These are phyloP conservation scores for Byasa hedistus DNA, from an alignment of 2,888 invertebrate species.

Conservation along the genomic window DNA sequence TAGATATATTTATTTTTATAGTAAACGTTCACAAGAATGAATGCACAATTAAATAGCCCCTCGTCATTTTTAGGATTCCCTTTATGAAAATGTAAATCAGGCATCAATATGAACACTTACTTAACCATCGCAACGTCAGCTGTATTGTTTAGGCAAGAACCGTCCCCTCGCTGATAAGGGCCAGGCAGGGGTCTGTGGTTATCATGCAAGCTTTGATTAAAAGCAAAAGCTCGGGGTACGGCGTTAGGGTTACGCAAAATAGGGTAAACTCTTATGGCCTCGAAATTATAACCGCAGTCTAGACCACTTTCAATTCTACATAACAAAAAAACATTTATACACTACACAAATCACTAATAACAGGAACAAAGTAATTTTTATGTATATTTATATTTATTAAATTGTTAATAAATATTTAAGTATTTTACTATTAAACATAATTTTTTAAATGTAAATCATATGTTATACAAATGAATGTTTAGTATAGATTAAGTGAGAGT, in stretches of 20 bases:
- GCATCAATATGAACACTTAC: slow-evolving; percentile 9
- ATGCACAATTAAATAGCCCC: neutral
- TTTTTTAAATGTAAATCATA: neutral
- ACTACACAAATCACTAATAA: neutral
- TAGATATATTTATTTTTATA: too few relatives aligned
- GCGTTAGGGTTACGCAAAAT: slow-evolving; percentile 38
- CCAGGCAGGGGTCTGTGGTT: slow-evolving; percentile 49
- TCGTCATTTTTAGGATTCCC: neutral
- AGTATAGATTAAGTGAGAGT: neutral
- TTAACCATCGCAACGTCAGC: slow-evolving; percentile 37
- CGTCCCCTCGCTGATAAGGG: slow-evolving; percentile 57
- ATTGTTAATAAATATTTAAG: neutral
- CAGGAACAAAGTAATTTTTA: neutral
- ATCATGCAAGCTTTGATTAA: slow-evolving; percentile 74
- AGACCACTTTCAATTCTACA: neutral
- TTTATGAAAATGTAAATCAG: slow-evolving; percentile 8
- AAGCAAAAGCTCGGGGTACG: slow-evolving; percentile 65
- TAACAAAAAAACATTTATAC: neutral
- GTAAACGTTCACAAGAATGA: neutral
- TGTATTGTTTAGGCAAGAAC: slow-evolving; percentile 42
- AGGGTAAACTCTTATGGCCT: slow-evolving; percentile 30
- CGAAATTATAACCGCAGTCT: slow-evolving; percentile 1
- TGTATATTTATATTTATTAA: neutral
- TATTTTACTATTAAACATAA: neutral
- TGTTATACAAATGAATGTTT: neutral